These are phyloP conservation scores for Nasua narica DNA, from an alignment of 2,797 vertebrate species.

Conservation along the genomic window DNA sequence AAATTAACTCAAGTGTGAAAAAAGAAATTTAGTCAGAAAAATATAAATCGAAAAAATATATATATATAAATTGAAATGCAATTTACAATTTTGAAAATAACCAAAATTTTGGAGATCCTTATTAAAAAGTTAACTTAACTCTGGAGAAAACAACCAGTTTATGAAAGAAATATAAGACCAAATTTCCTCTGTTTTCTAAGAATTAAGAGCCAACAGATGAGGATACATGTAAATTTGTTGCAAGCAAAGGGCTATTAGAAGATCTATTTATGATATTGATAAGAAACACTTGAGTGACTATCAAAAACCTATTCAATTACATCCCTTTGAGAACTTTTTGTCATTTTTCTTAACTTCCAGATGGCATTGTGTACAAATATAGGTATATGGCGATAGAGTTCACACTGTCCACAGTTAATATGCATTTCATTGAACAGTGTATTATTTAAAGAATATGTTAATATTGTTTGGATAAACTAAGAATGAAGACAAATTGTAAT, in stretches of 20 bases:
- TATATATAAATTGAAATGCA: not conserved
- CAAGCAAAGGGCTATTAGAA: not conserved
- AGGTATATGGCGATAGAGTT: not conserved
- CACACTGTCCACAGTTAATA: not conserved
- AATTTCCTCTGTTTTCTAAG: not conserved
- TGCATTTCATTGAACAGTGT: not conserved
- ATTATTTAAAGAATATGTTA: not conserved
- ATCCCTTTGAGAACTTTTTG: not conserved
- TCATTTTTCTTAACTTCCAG: not conserved
- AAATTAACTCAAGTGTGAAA: not conserved
- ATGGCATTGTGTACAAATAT: not conserved
- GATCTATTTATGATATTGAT: not conserved
- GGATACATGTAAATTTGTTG: not conserved
- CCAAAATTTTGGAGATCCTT: not conserved
- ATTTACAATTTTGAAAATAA: not conserved
- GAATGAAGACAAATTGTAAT: not conserved
- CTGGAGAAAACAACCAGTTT: not conserved
- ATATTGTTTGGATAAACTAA: not conserved
- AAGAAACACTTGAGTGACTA: not conserved
- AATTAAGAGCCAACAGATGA: not conserved
- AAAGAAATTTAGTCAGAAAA: not conserved
- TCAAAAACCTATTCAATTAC: not conserved
- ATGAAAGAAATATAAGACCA: not conserved
- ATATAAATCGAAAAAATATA: not conserved
- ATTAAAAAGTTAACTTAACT: not conserved